These are phyloP conservation scores for Phyllotis vaccarum DNA, from an alignment of 2,797 vertebrate genomes.

Conservation along the genomic window DNA sequence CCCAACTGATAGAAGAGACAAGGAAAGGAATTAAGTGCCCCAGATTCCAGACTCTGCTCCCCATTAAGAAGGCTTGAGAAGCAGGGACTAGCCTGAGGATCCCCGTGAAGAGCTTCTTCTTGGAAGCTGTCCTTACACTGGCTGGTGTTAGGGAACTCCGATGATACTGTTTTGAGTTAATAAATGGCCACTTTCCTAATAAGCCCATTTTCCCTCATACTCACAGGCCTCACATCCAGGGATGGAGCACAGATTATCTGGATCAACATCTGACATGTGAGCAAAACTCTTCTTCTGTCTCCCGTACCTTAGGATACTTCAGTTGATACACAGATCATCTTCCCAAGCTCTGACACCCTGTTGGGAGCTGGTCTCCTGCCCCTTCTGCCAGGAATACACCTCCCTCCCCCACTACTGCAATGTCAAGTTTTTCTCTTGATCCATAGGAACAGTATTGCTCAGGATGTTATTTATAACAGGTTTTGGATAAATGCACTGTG, in stretches of 20 bases:
- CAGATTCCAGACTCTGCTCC: not conserved
- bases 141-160: not conserved
- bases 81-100: not conserved
- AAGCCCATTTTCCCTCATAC: not conserved
- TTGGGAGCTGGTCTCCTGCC: not conserved
- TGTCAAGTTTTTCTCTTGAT: not conserved
- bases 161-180: not conserved
- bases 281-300: not conserved
- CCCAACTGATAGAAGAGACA: constrained; percentile 5
- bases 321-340: not conserved
- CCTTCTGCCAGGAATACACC: not conserved
- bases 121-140: not conserved
- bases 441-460: not conserved
- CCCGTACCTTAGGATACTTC: not conserved
- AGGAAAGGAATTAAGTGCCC: not conserved
- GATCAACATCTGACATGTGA: not conserved
- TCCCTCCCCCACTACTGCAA: not conserved
- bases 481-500: constrained; percentile 13
- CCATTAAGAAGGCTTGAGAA: not conserved
- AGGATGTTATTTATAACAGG: not conserved
- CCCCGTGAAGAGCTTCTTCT: not conserved
- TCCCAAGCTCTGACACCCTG: not conserved
- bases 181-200: not conserved
- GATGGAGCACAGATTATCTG: not conserved
- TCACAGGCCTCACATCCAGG: not conserved